Conservation (phyloP, 1,140 invertebrate species). For the Orchesella cincta region DNA sequence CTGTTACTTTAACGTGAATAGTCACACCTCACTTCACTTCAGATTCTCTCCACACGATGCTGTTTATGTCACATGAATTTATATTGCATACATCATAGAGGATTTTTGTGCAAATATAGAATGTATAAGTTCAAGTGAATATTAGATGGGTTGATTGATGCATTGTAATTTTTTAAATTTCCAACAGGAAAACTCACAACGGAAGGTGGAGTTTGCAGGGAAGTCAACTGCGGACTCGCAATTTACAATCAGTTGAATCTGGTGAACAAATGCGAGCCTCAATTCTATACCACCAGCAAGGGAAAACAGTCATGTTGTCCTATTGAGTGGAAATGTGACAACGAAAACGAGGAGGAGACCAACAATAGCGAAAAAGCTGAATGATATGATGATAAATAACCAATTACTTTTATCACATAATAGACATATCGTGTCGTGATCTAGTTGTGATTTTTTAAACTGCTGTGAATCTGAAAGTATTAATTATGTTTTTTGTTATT, state of each 20-base stretch:
- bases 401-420: too few species aligned
- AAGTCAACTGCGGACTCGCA: constrained; percentile 60
- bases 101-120: too few species aligned
- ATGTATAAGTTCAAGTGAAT: too few species aligned
- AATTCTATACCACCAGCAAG: constrained; percentile 18
- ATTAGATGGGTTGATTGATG: constrained; percentile 58
- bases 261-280: constrained; percentile 12
- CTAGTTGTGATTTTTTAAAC: too few species aligned
- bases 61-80: too few species aligned
- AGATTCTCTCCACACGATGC: too few species aligned
- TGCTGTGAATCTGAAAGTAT: too few species aligned
- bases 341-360: background rate
- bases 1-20: too few species aligned
- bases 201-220: constrained; percentile 53
- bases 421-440: too few species aligned
- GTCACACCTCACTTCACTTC: too few species aligned
- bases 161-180: constrained; percentile 42
- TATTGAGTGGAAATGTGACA: constrained; percentile 27
- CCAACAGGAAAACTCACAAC: constrained; percentile 52
- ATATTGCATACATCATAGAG: too few species aligned
- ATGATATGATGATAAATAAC: background rate
- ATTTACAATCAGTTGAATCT: constrained; percentile 58
- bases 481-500: too few species aligned
- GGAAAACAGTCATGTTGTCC: constrained; percentile 28
- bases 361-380: background rate